Base-by-base conservation (phyloP, 2,113 vertebrate genomes). In the Ptilonorhynchus violaceus region DNA sequence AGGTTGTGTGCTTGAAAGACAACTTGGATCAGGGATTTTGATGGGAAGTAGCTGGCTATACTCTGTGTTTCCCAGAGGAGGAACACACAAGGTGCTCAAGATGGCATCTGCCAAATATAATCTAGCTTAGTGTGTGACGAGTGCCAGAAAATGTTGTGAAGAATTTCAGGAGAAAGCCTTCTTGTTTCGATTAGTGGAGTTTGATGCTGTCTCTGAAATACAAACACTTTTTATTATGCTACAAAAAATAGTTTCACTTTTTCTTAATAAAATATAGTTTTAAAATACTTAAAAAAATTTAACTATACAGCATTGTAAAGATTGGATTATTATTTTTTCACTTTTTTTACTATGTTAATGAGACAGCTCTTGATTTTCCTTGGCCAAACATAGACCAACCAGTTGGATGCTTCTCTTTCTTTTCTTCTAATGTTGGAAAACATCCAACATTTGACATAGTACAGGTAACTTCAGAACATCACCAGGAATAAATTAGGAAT, bases 201-300 rank as follows among this genome's bases (percentile, higher is more conserved):
- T 91, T 89, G 82, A 83, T 85, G 69, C 76, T 74, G 68, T 89
- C 95, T 92, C 89, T 85, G 89, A 95, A 93, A 92, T 95, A 96
- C 91, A 97, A 96, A 97, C 53, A 37, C 52, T 50, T 91, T 95
- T 72, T 64, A 68, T 78, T 88, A 73, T 17, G 52, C 79, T 97
- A 97, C 85, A 90, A 97, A 97, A 97, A 96, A 96, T 92, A 97
- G 68, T 90, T 88, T 80, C 41, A 46, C 49, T 53, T 94, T 91
- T 88, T 90, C 6, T 28, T 96, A 97, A 68, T 85, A 97, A 97
- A 97, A 97, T 95, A 97, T 46, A 97, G 49, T 15, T 97, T 91
- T 91, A 39, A 88, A 85, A 91, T 68, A 89, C 37, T 92, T 95
- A 3, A 79, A 97, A 95, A 96, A 96, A 49, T 8, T 37, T 83